These are phyloP conservation scores for Trisateles emortualis DNA, from an alignment of 2,888 invertebrate genomes.

Conservation along the genomic window DNA sequence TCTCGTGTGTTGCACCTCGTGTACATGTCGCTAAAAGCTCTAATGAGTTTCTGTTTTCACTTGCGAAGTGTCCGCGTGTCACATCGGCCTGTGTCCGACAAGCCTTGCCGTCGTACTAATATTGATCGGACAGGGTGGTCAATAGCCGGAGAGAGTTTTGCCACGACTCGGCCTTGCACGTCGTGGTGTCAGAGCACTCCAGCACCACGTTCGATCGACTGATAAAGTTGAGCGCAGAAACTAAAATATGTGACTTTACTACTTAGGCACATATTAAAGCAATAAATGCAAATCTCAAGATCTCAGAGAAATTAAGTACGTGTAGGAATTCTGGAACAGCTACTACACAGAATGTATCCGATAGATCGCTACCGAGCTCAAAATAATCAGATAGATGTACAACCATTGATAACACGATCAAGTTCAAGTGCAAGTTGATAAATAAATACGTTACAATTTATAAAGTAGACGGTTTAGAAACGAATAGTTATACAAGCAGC, in stretches of 20 bases:
- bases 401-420: conserved; percentile 60
- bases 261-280: conserved; percentile 72
- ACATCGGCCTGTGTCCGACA: conserved; percentile 44
- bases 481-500: conserved; percentile 60
- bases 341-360: conserved; percentile 38
- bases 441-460: conserved; percentile 64
- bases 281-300: conserved; percentile 73
- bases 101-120: conserved; percentile 56
- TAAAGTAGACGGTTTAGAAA: conserved; percentile 58
- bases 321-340: conserved; percentile 49
- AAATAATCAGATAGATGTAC: conserved; percentile 59
- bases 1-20: conserved; percentile 58
- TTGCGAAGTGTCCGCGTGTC: conserved; percentile 64
- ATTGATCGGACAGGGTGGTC: conserved; percentile 69
- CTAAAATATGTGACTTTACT: conserved; percentile 64
- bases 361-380: conserved; percentile 51
- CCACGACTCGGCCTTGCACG: conserved; percentile 57
- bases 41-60: conserved; percentile 76
- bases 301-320: conserved; percentile 62
- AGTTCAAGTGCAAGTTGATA: conserved; percentile 76
- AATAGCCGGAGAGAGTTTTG: conserved; percentile 68
- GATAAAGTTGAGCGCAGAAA: conserved; percentile 72
- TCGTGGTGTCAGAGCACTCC: conserved; percentile 42
- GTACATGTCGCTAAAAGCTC: conserved; percentile 67
- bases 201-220: conserved; percentile 62